Percentiles rank a stretch among this genome's conserved stretches.
Conservation (phyloP, 2,888 invertebrate genomes). For the Ichneumoninae sp. region DNA sequence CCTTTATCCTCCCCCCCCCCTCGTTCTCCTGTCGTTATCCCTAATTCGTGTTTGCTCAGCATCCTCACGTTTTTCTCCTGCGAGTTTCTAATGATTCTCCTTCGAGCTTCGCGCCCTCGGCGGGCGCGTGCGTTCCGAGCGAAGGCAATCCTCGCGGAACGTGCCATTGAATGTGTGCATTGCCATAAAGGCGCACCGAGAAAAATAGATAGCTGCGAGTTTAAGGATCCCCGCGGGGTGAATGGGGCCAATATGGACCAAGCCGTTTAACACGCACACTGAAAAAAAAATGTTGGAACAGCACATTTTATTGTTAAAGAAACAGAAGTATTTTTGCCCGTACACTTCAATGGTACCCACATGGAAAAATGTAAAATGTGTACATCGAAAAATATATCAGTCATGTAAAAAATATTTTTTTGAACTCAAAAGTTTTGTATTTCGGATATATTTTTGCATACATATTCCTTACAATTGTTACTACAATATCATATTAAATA, state of each 20-base stretch:
- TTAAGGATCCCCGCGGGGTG: no score
- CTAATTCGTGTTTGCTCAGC: conserved; percentile 71
- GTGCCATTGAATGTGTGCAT: conserved; percentile 14
- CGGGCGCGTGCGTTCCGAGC: background rate
- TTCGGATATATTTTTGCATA: no score
- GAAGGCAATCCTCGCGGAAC: conserved; percentile 5
- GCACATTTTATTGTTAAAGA: no score
- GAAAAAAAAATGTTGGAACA: no score
- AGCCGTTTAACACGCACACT: background rate
- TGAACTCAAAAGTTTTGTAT: no score
- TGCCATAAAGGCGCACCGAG: background rate
- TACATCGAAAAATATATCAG: no score
- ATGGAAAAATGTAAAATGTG: no score
- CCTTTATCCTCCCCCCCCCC: background rate
- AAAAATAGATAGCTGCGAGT: background rate
- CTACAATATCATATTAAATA: no score
- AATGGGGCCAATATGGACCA: no score
- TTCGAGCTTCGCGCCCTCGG: background rate
- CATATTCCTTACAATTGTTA: no score
- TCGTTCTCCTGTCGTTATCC: conserved; percentile 69
- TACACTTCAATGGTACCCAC: background rate
- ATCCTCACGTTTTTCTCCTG: background rate
- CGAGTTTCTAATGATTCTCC: conserved; percentile 35
- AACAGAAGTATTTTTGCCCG: background rate
- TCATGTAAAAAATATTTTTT: no score